Base-by-base conservation (phyloP, 2,888 invertebrate genomes). In the Epiblema foenella region DNA sequence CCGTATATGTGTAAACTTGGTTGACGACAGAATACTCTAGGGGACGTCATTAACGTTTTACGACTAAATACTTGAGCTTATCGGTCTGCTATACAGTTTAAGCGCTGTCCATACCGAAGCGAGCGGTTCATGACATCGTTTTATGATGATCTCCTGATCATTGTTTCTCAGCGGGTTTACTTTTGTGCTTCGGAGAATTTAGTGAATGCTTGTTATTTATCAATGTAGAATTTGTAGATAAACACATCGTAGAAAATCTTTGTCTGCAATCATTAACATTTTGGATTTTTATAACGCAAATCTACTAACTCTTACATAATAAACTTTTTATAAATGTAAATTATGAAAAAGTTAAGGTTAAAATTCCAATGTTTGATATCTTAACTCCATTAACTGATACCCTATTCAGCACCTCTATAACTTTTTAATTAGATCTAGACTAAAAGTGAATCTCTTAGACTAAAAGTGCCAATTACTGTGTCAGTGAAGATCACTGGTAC, bases 101-200 rank as follows among this genome's bases (percentile, higher is more conserved):
- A 42, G 64, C 58, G 24, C 51, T 58, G 54, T 52, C 70, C 54
- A 46, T 59, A 70, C 18, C 51, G 58, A 52, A 58, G 37, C 49
- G 29, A 51, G 37, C 20, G 42, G 24, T 10, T 57, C 20, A 46
- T 59, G 70, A 66, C 60, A 70, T 60, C 54, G 49, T 59, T 70
- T 65, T 66, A 70, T 66, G 69, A 54, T 70, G 69, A 70, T 70
- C 42, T 42, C 69, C 33, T 65, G 39, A 69, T 64, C 52, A 70
- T 54, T 60, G 24, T 65, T 69, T 65, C 46, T 17, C 9, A 7
- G n/a, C 20, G 29, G 18, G 54, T 56, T 62, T 57, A 39, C 46
- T 46, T 33, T 57, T 20, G n/a, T n/a, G n/a, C n/a, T 46, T 15
- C 15, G 42, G 37, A 12, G 39, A 39, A 2, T 46, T 46, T 46